Conservation (phyloP, 2,113 vertebrate species). For the Tragelaphus scriptus region DNA sequence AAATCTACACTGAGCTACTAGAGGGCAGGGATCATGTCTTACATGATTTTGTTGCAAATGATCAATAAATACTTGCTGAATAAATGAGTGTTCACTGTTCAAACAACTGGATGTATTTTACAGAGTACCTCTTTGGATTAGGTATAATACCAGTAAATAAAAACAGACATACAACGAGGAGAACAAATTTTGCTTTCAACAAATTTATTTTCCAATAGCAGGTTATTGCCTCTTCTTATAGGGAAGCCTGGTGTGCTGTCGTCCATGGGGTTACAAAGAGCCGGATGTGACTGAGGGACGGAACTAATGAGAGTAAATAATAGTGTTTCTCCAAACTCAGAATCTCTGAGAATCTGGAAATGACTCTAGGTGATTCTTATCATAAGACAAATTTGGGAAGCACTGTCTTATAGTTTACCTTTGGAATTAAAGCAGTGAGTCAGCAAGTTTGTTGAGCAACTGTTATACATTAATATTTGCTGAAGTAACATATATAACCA, state of each 20-base stretch:
- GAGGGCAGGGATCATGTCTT: not conserved
- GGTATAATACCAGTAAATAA: not conserved
- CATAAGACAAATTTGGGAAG: not conserved
- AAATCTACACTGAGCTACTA: not conserved
- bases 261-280: not conserved
- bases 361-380: not conserved
- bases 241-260: not conserved
- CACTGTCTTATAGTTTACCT: not conserved
- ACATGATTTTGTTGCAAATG: not conserved
- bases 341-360: not conserved
- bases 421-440: not conserved
- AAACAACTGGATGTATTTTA: not conserved
- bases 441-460: not conserved
- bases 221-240: not conserved
- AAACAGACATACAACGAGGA: not conserved
- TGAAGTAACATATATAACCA: not conserved
- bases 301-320: not conserved
- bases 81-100: not conserved
- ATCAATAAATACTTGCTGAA: not conserved
- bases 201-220: not conserved
- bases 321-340: not conserved
- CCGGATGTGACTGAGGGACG: not conserved
- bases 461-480: not conserved
- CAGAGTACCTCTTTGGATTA: not conserved
- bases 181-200: not conserved